A percentile compares a stretch with the other conserved stretches of the same genome.
Conservation (phyloP, 30 jellyfish, hydroid and myxozoan species). For the Mastigias papua region DNA sequence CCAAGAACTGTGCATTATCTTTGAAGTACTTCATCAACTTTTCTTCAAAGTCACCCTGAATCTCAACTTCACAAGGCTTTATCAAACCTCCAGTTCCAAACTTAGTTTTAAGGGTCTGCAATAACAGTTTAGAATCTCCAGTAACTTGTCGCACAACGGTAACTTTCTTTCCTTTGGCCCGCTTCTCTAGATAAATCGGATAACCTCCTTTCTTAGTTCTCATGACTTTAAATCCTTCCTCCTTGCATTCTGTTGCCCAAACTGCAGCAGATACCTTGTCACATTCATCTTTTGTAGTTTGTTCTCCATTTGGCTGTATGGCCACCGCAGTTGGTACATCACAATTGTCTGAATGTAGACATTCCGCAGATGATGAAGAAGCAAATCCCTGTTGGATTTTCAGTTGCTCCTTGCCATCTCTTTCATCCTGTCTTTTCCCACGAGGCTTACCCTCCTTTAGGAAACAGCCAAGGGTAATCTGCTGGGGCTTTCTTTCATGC, state of each 20-base stretch:
- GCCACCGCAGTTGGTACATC: background rate
- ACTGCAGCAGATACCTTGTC: background rate
- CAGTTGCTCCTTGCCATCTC: background rate
- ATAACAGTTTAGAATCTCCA: constrained; percentile 67
- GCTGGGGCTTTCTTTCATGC: constrained; percentile 79
- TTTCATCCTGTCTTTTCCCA: background rate
- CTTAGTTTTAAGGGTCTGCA: constrained; percentile 73
- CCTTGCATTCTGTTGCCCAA: background rate
- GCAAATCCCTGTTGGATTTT: background rate
- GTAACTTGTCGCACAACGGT: constrained; percentile 77
- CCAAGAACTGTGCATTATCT: constrained; percentile 58
- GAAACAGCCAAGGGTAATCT: constrained; percentile 76
- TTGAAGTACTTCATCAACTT: constrained; percentile 66
- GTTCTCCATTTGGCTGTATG: background rate
- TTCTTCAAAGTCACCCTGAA: constrained; percentile 86
- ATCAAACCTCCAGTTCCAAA: constrained; percentile 94
- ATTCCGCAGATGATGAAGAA: background rate
- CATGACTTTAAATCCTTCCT: constrained; percentile 26
- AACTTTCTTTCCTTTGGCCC: constrained; percentile 96
- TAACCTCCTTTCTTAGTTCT: constrained; percentile 91
- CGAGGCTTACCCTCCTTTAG: constrained; percentile 52
- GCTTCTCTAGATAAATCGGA: constrained; percentile 82
- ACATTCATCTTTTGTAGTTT: background rate
- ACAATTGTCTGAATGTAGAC: background rate
- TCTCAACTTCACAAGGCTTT: constrained; percentile 68